Percentiles rank a stretch among this genome's conserved stretches.
Evolutionary conservation across 2,888 invertebrate species (phyloP).

Genomic region (Oscheius sp.): DNA sequence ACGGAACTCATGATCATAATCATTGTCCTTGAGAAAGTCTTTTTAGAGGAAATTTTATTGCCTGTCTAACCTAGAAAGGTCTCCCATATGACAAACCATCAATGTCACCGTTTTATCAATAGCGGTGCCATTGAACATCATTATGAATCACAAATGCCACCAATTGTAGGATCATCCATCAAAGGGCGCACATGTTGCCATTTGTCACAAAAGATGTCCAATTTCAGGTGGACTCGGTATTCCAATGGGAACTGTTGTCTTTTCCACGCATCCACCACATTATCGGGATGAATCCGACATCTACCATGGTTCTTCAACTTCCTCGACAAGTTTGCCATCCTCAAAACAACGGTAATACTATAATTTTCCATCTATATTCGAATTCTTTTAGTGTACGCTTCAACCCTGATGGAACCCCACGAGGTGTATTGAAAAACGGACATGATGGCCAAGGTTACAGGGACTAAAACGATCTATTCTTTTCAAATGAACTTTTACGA

Average conservation of each 20-base stretch:
- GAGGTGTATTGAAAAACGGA: conserved; percentile 69
- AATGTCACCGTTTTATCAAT: not conserved
- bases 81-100: not conserved
- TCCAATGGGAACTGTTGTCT: conserved; percentile 70
- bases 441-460: conserved; percentile 42
- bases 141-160: not conserved
- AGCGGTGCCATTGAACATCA: not conserved
- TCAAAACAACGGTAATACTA: conserved; percentile 49
- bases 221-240: conserved; percentile 70
- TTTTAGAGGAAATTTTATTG: not conserved
- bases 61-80: not conserved
- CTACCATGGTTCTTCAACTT: conserved; percentile 62
- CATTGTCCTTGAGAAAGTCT: not conserved
- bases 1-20: too few species aligned
- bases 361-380: not conserved
- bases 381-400: conserved; percentile 65
- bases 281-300: conserved; percentile 63
- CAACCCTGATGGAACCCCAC: conserved; percentile 72
- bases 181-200: not conserved
- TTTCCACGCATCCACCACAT: conserved; percentile 72
- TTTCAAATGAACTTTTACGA: conserved; percentile 24
- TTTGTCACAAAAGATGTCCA: too few species aligned
- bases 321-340: conserved; percentile 57
- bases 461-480: conserved; percentile 22
- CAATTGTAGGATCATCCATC: not conserved